Base-by-base conservation (phyloP, 2,888 invertebrate genomes). In the Drosophila mayaguana region DNA sequence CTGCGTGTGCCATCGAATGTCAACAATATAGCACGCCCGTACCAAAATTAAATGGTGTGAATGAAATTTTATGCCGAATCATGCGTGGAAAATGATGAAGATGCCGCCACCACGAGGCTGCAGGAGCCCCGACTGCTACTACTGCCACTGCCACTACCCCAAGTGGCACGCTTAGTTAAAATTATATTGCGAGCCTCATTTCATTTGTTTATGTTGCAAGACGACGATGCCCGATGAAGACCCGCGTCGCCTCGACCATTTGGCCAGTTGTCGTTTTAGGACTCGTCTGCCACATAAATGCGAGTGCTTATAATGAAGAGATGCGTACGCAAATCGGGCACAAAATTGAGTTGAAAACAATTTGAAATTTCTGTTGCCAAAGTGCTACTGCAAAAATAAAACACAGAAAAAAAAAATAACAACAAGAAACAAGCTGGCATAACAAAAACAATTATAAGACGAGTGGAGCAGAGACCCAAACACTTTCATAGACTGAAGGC, bases 31-130 rank as follows among this genome's bases (percentile, higher is more conserved):
- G 68, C 82, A 74, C 65, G 18, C 59, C 40, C 63, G 63, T 61
- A 80, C 42, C 65, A 59, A 90, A 88, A 88, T 90, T 76, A 90
- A 87, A 90, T 87, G 86, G 86, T 87, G 86, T 88, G 90, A 87
- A 87, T 73, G 78, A 86, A 87, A 87, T 87, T 90, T 90, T 87
- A 87, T 87, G 86, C 90, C 89, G 90, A 87, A 86, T 87, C 90
- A 87, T 87, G 86, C 90, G 75, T 90, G 87, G 75, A 74, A 88
- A 79, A 86, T 87, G 89, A 88, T 88, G 88, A 88, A 82, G 85
- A 71, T 88, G 90, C 80, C 88, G 69, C 51, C 63, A 22, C 50
- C 32, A 25, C n/a, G 22, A 14, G 32, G 12, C 43, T 11, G 22
- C 48, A 36, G 48, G 36, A 25, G 20, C n/a, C 25, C 43, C 40